phyloP scores from a whole-genome alignment of 2,113 vertebrate genomes.

The Uria lomvia region DNA sequence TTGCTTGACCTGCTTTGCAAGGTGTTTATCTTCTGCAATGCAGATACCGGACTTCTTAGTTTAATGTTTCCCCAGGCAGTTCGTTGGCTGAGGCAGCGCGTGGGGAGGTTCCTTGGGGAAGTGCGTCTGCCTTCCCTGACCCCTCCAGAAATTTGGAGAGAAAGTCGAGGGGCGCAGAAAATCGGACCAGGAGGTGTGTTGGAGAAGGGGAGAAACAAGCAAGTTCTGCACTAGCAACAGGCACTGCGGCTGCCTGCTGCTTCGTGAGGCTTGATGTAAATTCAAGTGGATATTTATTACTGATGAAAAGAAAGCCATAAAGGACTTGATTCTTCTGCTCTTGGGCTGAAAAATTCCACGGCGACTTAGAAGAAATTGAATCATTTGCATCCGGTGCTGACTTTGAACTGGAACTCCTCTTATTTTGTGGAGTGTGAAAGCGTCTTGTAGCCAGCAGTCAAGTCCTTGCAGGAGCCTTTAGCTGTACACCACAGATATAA shows the following conservation, averaged over 20 bases:
- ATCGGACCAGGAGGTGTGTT: rapidly evolving
- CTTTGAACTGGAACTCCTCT: neutral
- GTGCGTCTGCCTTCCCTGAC: neutral
- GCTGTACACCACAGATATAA: neutral
- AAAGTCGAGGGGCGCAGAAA: neutral
- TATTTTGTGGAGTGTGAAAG: neutral
- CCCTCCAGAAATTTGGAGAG: neutral
- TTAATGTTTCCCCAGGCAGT: neutral
- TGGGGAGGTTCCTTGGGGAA: neutral
- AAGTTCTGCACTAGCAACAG: neutral
- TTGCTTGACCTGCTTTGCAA: conserved; percentile 22
- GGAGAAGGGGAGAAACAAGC: neutral
- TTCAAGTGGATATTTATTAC: neutral
- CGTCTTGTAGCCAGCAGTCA: neutral
- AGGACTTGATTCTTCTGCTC: neutral
- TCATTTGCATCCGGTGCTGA: neutral
- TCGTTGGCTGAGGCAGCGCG: neutral
- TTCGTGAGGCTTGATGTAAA: rapidly evolving
- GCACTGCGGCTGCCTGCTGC: neutral
- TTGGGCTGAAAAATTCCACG: neutral
- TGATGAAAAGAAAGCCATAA: neutral
- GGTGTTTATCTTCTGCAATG: conserved; percentile 43
- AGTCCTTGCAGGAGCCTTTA: neutral
- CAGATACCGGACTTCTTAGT: neutral
- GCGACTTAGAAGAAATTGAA: neutral